These are phyloP conservation scores for Acrobasis consociella DNA, from an alignment of 2,888 invertebrate species.

Conservation along the genomic window DNA sequence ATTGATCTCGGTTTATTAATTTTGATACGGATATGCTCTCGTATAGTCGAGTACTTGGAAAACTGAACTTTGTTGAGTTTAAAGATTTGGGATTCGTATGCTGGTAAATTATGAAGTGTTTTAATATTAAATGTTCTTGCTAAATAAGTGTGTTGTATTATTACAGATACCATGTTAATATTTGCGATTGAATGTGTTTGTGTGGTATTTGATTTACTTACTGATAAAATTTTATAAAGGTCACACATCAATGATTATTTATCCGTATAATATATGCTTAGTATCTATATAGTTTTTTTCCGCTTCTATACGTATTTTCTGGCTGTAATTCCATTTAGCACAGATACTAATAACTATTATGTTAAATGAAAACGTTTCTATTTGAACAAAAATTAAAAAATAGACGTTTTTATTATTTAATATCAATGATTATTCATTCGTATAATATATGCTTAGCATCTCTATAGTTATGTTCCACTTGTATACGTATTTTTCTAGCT, in stretches of 20 bases:
- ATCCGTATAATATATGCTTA: neutral
- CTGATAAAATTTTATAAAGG: neutral
- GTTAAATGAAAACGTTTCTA: too few relatives aligned
- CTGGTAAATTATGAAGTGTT: neutral
- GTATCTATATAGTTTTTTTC: neutral
- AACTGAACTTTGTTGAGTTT: constrained; percentile 21
- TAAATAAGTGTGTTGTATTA: neutral
- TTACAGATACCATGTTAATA: too few relatives aligned
- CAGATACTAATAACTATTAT: too few relatives aligned
- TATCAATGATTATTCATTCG: neutral
- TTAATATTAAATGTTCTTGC: neutral
- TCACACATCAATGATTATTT: neutral
- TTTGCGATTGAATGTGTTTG: too few relatives aligned
- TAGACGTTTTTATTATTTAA: too few relatives aligned
- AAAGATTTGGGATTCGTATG: neutral
- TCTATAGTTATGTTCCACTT: too few relatives aligned
- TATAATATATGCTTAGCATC: neutral
- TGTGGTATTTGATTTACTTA: neutral
- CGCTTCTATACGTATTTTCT: too few relatives aligned
- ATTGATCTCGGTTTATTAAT: neutral
- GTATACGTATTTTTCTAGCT: too few relatives aligned
- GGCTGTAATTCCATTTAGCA: too few relatives aligned
- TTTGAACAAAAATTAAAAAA: too few relatives aligned
- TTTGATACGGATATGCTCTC: constrained; percentile 8
- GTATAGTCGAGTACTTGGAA: constrained; percentile 15